These are phyloP conservation scores for Cancer borealis DNA, from an alignment of 2,888 invertebrate genomes.

Conservation along the genomic window DNA sequence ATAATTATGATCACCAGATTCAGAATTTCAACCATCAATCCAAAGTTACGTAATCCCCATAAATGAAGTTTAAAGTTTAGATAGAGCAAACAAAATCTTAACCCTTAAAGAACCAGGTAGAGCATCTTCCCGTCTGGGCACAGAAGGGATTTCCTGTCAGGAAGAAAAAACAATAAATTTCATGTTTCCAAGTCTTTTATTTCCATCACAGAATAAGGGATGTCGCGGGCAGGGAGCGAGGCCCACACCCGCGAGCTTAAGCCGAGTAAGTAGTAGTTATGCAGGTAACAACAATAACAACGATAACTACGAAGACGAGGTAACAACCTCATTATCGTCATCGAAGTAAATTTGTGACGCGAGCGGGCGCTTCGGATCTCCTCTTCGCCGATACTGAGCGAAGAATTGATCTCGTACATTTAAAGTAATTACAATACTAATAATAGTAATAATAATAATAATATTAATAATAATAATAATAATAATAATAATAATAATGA, in stretches of 20 bases:
- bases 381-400: neutral
- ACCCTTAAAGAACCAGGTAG: too few relatives aligned
- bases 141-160: conserved; percentile 9
- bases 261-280: neutral
- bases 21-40: too few relatives aligned
- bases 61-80: too few relatives aligned
- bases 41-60: too few relatives aligned
- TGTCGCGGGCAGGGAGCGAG: neutral
- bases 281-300: neutral
- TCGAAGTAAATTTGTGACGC: conserved; percentile 8
- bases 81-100: too few relatives aligned
- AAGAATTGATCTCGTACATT: neutral
- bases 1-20: too few relatives aligned
- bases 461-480: conserved; percentile 35
- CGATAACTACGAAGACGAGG: conserved; percentile 1
- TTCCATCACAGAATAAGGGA: conserved; percentile 64
- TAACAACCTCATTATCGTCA: neutral
- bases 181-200: conserved; percentile 57
- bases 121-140: too few relatives aligned
- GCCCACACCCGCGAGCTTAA: conserved; percentile 31
- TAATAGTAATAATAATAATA: conserved; percentile 31
- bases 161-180: neutral
- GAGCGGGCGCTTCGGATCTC: neutral
- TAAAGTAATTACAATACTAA: neutral
- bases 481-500: conserved; percentile 41